phyloP scores from a whole-genome alignment of 2,888 invertebrate species.

The Drosophila atripex region DNA sequence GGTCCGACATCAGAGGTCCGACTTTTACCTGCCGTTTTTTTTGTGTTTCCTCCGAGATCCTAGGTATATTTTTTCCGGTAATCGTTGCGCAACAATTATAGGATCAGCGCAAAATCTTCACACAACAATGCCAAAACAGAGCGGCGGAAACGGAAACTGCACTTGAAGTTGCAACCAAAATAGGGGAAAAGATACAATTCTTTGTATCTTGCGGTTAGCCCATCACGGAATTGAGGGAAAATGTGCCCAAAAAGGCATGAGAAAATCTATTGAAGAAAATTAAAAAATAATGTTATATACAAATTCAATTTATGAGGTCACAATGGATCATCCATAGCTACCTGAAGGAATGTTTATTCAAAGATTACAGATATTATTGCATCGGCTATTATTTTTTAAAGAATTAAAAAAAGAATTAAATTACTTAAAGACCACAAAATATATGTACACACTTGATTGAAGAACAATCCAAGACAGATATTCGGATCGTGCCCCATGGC shows the following conservation, averaged over 20 bases:
- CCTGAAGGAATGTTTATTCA: conserved; percentile 17
- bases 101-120: conserved; percentile 78
- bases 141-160: conserved; percentile 78
- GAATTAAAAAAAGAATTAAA: no score
- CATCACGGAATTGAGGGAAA: conserved; percentile 28
- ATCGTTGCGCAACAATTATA: conserved; percentile 73
- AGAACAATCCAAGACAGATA: conserved; percentile 1
- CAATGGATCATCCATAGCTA: conserved; percentile 15
- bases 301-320: background rate
- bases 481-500: conserved; percentile 43
- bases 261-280: conserved; percentile 62
- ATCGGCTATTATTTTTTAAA: conserved; percentile 1
- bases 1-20: conserved; percentile 46
- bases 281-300: conserved; percentile 7
- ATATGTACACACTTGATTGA: no score
- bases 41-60: conserved; percentile 12
- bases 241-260: conserved; percentile 51
- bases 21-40: conserved; percentile 8
- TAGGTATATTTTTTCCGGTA: conserved; percentile 8
- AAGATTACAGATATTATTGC: background rate
- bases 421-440: conserved; percentile 10
- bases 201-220: conserved; percentile 50
- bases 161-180: conserved; percentile 33
- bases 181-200: conserved; percentile 36
- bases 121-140: conserved; percentile 77